Evolutionary conservation across 2,888 invertebrate species (phyloP).

Genomic region (Ptychoptera albimana): DNA sequence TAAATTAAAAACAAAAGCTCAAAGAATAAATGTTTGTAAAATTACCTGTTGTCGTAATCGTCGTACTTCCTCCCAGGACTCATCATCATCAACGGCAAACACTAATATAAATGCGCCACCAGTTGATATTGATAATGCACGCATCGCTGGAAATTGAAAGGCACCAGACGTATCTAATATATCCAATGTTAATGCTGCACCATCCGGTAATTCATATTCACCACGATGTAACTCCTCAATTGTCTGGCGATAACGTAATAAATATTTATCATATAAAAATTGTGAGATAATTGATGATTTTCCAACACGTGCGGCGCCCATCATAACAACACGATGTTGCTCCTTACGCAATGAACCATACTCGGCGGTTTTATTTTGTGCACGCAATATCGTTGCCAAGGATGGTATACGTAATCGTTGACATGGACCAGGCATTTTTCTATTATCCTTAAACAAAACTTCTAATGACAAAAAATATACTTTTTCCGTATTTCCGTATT

Average conservation of each 20-base stretch:
- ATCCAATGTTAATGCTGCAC: slow-evolving; percentile 41
- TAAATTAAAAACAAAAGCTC: slow-evolving; percentile 4
- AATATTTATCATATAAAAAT: slow-evolving; percentile 40
- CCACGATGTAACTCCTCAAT: slow-evolving; percentile 45
- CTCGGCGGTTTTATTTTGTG: slow-evolving; percentile 10
- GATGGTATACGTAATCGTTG: slow-evolving; percentile 21
- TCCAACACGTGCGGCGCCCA: slow-evolving; percentile 37
- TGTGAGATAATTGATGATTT: slow-evolving; percentile 44
- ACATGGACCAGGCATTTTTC: slow-evolving; percentile 15
- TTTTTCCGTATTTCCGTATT: no score
- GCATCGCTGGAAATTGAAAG: slow-evolving; percentile 58
- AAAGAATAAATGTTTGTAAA: not conserved
- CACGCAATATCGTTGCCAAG: slow-evolving; percentile 15
- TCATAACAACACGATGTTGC: slow-evolving; percentile 26
- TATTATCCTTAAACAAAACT: no score
- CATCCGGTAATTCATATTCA: slow-evolving; percentile 27
- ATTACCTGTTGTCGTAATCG: slow-evolving; percentile 33
- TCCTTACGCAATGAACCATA: slow-evolving; percentile 16
- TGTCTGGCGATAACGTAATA: slow-evolving; percentile 40
- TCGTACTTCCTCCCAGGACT: slow-evolving; percentile 39
- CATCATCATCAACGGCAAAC: slow-evolving; percentile 43
- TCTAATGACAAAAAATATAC: no score
- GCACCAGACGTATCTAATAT: slow-evolving; percentile 56
- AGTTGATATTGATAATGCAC: slow-evolving; percentile 52
- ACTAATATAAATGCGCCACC: slow-evolving; percentile 59